phyloP scores from a whole-genome alignment of 2,113 vertebrate species.

The Muscicapa adusta region DNA sequence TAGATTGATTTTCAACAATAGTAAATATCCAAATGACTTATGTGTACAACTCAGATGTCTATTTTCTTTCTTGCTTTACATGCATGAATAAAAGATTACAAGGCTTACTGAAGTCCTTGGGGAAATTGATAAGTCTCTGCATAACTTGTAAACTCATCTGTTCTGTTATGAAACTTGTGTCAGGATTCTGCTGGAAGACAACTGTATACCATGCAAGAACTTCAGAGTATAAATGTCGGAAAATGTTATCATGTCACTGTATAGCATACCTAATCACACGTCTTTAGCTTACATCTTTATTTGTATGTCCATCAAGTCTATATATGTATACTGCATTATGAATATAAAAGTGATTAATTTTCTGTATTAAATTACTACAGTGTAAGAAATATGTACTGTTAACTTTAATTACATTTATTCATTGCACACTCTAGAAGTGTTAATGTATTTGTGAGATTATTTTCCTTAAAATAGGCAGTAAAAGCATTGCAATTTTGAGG shows the following conservation, averaged over 20 bases:
- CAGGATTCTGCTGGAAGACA: neutral
- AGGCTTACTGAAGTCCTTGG: neutral
- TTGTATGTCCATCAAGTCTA: neutral
- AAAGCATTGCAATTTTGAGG: neutral
- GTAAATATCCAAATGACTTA: neutral
- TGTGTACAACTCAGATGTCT: neutral
- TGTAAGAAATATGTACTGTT: neutral
- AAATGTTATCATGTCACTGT: neutral
- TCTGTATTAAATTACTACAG: neutral
- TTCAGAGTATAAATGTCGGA: neutral
- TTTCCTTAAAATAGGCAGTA: neutral
- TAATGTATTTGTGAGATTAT: neutral
- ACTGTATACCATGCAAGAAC: neutral
- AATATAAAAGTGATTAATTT: neutral
- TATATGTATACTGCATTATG: neutral
- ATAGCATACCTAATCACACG: neutral
- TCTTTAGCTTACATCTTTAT: neutral
- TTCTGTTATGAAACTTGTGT: neutral
- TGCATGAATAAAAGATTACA: neutral
- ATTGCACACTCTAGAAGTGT: neutral
- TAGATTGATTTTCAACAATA: neutral
- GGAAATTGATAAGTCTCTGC: neutral
- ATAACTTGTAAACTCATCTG: neutral
- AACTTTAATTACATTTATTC: neutral
- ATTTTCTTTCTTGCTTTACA: neutral